Percentiles rank a stretch among this genome's conserved stretches.
phyloP scores from a whole-genome alignment of 2,888 invertebrate species.

The Drosophila stalkeri region DNA sequence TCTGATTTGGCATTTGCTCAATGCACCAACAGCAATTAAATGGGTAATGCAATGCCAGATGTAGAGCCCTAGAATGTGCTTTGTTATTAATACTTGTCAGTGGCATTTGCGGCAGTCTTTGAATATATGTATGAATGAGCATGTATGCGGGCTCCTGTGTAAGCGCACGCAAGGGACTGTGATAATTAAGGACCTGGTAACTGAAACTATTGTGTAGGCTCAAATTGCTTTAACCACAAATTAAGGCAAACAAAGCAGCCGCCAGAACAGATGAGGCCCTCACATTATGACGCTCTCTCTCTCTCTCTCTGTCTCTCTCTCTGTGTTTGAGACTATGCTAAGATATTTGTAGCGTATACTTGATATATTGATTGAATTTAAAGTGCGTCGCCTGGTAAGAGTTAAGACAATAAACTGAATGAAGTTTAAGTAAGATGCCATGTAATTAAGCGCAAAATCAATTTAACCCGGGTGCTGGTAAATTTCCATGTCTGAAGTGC shows the following conservation, averaged over 20 bases:
- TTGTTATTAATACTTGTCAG: conserved; percentile 70
- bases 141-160: conserved; percentile 12
- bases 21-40: conserved; percentile 58
- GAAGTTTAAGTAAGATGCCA: conserved; percentile 53
- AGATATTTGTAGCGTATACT: conserved; percentile 52
- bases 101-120: conserved; percentile 53
- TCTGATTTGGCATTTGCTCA: conserved; percentile 33
- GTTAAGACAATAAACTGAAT: conserved; percentile 24
- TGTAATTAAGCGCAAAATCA: conserved; percentile 63
- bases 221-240: conserved; percentile 63
- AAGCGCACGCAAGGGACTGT: conserved; percentile 26
- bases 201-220: conserved; percentile 40
- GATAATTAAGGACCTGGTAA: conserved; percentile 36
- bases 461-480: conserved; percentile 16
- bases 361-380: conserved; percentile 76
- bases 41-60: conserved; percentile 47
- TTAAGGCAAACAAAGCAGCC: conserved; percentile 64
- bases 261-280: conserved; percentile 7
- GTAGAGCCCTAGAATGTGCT: neutral
- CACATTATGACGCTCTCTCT: neutral
- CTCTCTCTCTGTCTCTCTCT: conserved; percentile 2
- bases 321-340: conserved; percentile 6
- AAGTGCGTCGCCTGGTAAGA: conserved; percentile 47
- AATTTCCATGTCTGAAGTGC: conserved; percentile 18
- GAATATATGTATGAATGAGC: conserved; percentile 13